Evolutionary conservation across 2,888 invertebrate genomes (phyloP).

Genomic region (Xanthia togata): DNA sequence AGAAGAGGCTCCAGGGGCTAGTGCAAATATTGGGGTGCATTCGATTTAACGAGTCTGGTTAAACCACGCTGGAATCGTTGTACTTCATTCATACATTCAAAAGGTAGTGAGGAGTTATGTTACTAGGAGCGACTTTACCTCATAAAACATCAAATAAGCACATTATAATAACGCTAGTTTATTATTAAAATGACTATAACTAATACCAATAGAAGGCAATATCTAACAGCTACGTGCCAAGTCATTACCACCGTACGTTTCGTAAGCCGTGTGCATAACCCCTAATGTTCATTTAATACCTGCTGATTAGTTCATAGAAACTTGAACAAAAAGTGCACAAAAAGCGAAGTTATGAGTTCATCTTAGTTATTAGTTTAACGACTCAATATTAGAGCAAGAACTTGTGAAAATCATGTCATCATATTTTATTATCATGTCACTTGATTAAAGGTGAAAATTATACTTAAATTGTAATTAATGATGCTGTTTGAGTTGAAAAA

Average conservation of each 20-base stretch:
- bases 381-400: constrained; percentile 58
- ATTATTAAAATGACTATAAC: constrained; percentile 21
- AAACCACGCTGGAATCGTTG: too few relatives aligned
- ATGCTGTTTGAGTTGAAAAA: constrained; percentile 11
- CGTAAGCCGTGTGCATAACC: constrained; percentile 57
- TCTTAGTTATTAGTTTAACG: constrained; percentile 62
- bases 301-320: constrained; percentile 61
- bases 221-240: constrained; percentile 41
- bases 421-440: constrained; percentile 48
- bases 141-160: constrained; percentile 6
- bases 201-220: constrained; percentile 28
- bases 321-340: constrained; percentile 56
- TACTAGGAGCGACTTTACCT: background rate
- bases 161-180: constrained; percentile 8
- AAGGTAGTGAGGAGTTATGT: background rate
- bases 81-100: background rate
- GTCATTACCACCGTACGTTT: constrained; percentile 49
- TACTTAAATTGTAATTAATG: constrained; percentile 22
- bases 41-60: too few relatives aligned
- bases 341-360: constrained; percentile 59
- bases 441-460: constrained; percentile 49
- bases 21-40: too few relatives aligned
- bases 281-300: constrained; percentile 65
- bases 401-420: constrained; percentile 56
- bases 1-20: too few relatives aligned